Conservation (phyloP, 2,888 invertebrate genomes). For the Lysandra bellargus region DNA sequence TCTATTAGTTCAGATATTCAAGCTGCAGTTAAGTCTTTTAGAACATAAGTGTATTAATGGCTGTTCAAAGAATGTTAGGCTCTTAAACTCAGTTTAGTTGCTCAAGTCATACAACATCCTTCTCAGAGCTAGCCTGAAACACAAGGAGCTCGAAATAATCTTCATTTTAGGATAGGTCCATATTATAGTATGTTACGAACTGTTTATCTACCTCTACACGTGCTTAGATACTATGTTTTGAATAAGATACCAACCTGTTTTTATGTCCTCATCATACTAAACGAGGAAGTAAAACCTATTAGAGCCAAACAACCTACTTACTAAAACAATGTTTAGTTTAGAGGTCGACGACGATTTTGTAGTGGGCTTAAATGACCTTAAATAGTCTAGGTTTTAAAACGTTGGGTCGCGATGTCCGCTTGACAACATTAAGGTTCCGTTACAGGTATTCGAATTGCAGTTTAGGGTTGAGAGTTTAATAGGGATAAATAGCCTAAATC, state of each 20-base stretch:
- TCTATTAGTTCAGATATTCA: background rate
- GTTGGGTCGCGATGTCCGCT: background rate
- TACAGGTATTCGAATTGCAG: background rate
- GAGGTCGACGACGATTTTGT: background rate
- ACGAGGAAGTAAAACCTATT: conserved; percentile 9
- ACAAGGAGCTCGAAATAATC: no score
- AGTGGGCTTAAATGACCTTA: conserved; percentile 10
- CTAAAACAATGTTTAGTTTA: background rate
- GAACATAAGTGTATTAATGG: no score
- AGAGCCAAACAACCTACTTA: background rate
- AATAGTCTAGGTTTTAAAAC: background rate
- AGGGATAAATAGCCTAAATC: no score
- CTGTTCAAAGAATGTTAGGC: no score
- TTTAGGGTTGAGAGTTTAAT: background rate
- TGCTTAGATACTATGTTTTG: background rate
- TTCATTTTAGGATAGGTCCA: no score
- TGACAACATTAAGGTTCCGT: background rate
- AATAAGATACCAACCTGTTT: background rate
- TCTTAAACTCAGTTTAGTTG: no score
- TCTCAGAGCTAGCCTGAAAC: no score
- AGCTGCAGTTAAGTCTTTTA: background rate
- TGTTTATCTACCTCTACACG: background rate
- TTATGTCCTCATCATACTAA: background rate
- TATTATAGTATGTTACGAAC: no score
- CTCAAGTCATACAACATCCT: no score